Base-by-base conservation (phyloP, 2,888 invertebrate species). In the Ophion ellenae region DNA sequence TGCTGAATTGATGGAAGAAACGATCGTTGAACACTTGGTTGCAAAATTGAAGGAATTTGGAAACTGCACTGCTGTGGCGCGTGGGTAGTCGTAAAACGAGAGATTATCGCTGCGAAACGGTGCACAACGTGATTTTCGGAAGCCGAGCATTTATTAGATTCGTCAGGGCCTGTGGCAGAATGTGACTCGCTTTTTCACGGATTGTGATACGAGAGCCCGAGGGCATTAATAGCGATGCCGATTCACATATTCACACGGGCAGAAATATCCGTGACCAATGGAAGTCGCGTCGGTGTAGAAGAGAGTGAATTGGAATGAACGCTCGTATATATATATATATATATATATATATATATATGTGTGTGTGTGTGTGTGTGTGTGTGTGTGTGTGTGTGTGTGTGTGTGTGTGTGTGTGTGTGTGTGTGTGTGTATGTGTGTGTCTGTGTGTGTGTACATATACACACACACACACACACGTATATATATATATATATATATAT, bases 201-300 rank as follows among this genome's bases (percentile, higher is more conserved):
- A 80, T 66, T 24, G 28, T 40, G 24, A 24, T 11, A 59, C 59
- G 17, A 32, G 80, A 53, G 64, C 64, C 64, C 32, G 17, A 40
- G 32, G n/a, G 36, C 53, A 47, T 69, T 69, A 61, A 61, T 63
- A 61, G 61, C 17, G 40, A 45, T 17, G 70, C 63, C 69, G 61
- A 53, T 53, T 53, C 53, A 53, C 14, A 53, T 53, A 70, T 70
- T 66, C 40, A 24, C 66, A 66, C 14, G 53, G 47, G 10, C 40
- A 66, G 36, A 53, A 53, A 40, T 53, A 53, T 45, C 67, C 77
- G 77, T 59, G 24, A 57, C 69, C 69, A 61, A 70, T 66, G 61
- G 70, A 79, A 69, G 36, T 71, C 40, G 40, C 17, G 53, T 53
- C 53, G 5, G 17, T 53, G 53, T 53, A 17, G 53, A 17, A 14